Percentiles rank a stretch among this genome's conserved stretches.
These are phyloP conservation scores for Venturia canescens DNA, from an alignment of 1,140 invertebrate species.

Conservation along the genomic window DNA sequence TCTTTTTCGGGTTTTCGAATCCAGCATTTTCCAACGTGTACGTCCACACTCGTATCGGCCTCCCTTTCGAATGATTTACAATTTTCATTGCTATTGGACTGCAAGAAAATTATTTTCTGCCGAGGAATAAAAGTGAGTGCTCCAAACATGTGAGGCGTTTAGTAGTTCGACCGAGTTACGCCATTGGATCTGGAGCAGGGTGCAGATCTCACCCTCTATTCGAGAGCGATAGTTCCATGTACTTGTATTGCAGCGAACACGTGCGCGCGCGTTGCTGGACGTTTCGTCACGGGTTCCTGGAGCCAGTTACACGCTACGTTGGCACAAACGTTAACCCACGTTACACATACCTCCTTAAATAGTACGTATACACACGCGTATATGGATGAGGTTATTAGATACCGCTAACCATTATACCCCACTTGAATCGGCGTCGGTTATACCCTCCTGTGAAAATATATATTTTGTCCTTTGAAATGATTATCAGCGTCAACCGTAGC, in stretches of 20 bases:
- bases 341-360: conserved; percentile 47
- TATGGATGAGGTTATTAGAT: conserved; percentile 49
- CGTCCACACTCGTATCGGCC: too few species aligned
- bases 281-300: conserved; percentile 57
- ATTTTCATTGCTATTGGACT: too few species aligned
- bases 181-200: conserved; percentile 44
- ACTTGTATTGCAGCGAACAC: conserved; percentile 38
- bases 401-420: conserved; percentile 53
- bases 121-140: not conserved
- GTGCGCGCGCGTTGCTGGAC: conserved; percentile 52
- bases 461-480: conserved; percentile 34
- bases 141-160: not conserved
- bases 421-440: conserved; percentile 48
- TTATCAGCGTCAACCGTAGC: conserved; percentile 22
- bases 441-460: conserved; percentile 11
- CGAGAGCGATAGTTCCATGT: not conserved
- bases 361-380: conserved; percentile 30
- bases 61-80: too few species aligned
- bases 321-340: conserved; percentile 55
- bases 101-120: not conserved
- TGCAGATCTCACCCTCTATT: conserved; percentile 21
- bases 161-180: not conserved
- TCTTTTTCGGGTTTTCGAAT: too few species aligned
- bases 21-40: too few species aligned
- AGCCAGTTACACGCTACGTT: conserved; percentile 53